Base-by-base conservation (phyloP, 1,140 invertebrate genomes). In the Catajapyx aquilonaris region DNA sequence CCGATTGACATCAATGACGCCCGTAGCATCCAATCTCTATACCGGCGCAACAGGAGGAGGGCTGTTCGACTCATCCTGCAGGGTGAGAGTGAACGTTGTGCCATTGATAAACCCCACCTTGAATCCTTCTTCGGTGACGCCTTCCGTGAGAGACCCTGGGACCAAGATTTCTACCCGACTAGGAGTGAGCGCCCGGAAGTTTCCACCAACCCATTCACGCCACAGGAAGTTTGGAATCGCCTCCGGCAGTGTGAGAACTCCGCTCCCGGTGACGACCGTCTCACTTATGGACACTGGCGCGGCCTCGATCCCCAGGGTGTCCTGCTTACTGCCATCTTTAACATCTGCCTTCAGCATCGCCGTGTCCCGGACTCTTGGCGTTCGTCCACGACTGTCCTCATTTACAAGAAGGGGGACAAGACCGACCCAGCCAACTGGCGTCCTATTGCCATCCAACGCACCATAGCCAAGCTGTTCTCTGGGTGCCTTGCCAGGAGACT, bases 381-480 rank as follows among this genome's bases (percentile, higher is more conserved):
- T 17, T 5, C 9, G 2, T 42, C 49, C 5, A 40, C 4, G 2
- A 56, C 51, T 5, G 41, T 57, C 0, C 42, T 58, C 1, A 36
- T 56, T 5, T 44, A 49, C 16, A 56, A 59, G 17, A 52, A 53
- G 15, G 47, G 49, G 1, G 41, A 45, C 19, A 16, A 31, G 3
- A 39, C 39, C 5, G 41, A 50, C 21, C 32, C 49, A 0, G 21
- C 22, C 3, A 57, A 57, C 34, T 58, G 52, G 53, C 35, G 51
- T 7, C 54, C 52, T 0, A 47, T 58, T 1, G 41, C 52, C 0
- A 43, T 57, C n/a, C 40, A 46, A 10, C 42, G 48, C n/a, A 50
- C 47, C 1, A 41, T 48, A 2, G 45, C 46, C 1, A 57, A 57
- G 22, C 42, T 57, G 3, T 56, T 53, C 20, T 41, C 49, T 0